A percentile compares a stretch with the other conserved stretches of the same genome.
Conservation (phyloP, 2,888 invertebrate species). For the Dysmachus trigonus region DNA sequence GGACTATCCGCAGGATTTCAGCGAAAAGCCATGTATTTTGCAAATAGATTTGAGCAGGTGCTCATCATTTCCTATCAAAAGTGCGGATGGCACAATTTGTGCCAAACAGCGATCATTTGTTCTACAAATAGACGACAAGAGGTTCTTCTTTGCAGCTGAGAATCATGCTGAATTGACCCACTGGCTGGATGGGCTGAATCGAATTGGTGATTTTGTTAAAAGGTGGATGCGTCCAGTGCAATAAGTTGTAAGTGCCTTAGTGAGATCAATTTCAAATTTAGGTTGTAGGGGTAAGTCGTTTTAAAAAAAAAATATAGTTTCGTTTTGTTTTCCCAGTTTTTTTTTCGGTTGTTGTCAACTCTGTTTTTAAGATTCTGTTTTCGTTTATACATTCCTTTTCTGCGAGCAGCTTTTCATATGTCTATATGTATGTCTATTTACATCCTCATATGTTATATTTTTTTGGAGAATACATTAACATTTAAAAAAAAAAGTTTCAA, state of each 20-base stretch:
- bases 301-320: conserved; percentile 1
- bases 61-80: conserved; percentile 56
- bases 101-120: conserved; percentile 65
- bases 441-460: background rate
- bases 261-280: background rate
- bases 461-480: background rate
- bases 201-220: conserved; percentile 61
- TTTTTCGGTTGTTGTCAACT: conserved; percentile 1
- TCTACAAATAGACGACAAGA: conserved; percentile 58
- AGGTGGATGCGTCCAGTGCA: conserved; percentile 61
- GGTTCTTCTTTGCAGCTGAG: conserved; percentile 65
- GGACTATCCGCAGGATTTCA: conserved; percentile 66
- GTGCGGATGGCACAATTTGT: conserved; percentile 64
- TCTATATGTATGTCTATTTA: background rate
- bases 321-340: background rate
- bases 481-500: background rate
- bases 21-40: conserved; percentile 58
- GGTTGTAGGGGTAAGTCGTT: background rate
- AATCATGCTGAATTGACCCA: conserved; percentile 63
- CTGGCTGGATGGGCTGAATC: conserved; percentile 66
- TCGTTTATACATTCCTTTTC: background rate
- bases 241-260: conserved; percentile 34
- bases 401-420: background rate
- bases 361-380: conserved; percentile 3
- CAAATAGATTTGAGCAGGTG: conserved; percentile 63